Conservation (phyloP, 2,113 vertebrate species). For the Pontoporia blainvillei region DNA sequence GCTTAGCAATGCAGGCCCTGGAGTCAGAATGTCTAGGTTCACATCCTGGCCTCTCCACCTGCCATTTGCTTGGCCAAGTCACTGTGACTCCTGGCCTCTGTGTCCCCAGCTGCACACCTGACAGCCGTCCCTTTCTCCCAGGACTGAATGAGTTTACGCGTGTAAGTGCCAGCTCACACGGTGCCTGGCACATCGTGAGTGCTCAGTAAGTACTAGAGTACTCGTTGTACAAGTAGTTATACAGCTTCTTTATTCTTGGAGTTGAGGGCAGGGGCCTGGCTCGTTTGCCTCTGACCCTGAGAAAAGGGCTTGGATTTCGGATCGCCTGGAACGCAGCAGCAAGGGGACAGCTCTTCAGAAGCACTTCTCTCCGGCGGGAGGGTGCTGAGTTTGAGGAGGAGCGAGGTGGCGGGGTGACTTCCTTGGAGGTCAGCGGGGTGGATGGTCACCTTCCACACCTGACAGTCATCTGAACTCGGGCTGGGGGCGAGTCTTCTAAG, state of each 20-base stretch:
- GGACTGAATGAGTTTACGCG: neutral
- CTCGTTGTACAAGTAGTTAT: neutral
- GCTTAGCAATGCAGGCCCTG: neutral
- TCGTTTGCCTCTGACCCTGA: neutral
- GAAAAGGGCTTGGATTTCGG: neutral
- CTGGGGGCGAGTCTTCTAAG: neutral
- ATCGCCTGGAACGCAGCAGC: neutral
- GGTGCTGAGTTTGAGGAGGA: accelerated
- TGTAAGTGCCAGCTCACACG: neutral
- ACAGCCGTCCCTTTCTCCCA: neutral
- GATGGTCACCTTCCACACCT: neutral
- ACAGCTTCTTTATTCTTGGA: neutral
- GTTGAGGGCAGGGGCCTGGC: neutral
- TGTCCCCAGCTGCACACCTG: too few species aligned
- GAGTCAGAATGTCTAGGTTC: neutral
- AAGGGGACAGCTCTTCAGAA: neutral
- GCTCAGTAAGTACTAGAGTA: neutral
- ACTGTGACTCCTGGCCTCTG: neutral
- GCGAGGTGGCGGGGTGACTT: neutral
- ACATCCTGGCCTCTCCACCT: neutral
- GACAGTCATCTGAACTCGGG: neutral
- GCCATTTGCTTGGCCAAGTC: neutral
- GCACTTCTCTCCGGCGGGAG: accelerated
- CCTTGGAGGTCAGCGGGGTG: neutral
- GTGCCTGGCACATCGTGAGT: neutral